These are phyloP conservation scores for Phylloscopus trochiloides DNA, from an alignment of 2,113 vertebrate genomes.

Conservation along the genomic window DNA sequence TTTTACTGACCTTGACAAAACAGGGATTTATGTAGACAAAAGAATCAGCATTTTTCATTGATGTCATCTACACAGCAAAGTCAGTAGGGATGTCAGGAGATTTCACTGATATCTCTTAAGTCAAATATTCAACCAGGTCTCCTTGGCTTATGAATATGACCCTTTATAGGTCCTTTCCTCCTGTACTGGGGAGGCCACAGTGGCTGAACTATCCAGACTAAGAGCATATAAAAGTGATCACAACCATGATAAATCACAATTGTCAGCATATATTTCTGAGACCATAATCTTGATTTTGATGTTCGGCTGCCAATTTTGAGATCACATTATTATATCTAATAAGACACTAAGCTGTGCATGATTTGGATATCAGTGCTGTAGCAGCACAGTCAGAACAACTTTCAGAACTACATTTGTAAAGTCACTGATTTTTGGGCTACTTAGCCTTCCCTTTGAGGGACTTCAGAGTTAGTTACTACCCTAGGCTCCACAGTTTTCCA, in stretches of 20 bases:
- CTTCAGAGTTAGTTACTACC: too few relatives aligned
- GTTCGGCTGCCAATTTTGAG: neutral
- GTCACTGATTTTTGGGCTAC: neutral
- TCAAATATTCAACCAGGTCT: neutral
- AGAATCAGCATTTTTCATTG: neutral
- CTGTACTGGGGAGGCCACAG: neutral
- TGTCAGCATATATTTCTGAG: neutral
- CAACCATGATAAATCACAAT: neutral
- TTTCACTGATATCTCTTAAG: neutral
- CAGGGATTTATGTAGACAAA: neutral
- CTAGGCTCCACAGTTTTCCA: neutral
- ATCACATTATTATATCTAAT: neutral
- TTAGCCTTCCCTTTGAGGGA: neutral
- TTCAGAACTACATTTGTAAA: neutral
- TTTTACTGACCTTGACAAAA: neutral
- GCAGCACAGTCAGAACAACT: neutral
- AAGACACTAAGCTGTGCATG: neutral
- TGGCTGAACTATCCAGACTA: neutral
- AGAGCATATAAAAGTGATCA: neutral
- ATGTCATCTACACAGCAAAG: neutral
- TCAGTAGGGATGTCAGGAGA: neutral
- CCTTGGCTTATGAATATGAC: neutral
- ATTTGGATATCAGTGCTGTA: neutral
- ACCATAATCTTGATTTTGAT: neutral
- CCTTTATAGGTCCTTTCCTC: neutral